Evolutionary conservation across 2,797 vertebrate genomes (phyloP).

Genomic region (Acipenser transmontanus): DNA sequence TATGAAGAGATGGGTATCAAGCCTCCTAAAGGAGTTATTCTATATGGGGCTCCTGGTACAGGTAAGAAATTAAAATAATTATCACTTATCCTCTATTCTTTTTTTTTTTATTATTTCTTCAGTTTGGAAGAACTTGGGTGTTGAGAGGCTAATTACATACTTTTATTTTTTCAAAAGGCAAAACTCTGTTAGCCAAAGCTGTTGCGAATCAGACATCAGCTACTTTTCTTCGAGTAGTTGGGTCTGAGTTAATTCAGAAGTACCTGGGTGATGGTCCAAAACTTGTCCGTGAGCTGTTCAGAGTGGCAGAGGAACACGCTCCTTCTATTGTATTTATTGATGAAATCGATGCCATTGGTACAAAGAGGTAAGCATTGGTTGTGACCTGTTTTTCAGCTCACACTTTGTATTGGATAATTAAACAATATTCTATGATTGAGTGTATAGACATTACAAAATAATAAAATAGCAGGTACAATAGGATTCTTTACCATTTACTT

Average conservation of each 20-base stretch:
- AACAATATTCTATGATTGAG: too few species aligned
- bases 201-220: conserved; percentile 96
- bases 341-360: conserved; percentile 92
- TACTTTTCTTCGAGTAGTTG: conserved; percentile 89
- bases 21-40: conserved; percentile 94
- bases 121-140: neutral
- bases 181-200: conserved; percentile 91
- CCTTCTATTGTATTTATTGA: conserved; percentile 95
- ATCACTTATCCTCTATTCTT: neutral
- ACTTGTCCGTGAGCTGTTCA: conserved; percentile 86
- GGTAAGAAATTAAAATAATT: conserved; percentile 51
- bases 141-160: neutral
- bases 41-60: conserved; percentile 92
- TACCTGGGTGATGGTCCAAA: conserved; percentile 92
- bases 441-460: too few species aligned
- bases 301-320: conserved; percentile 87
- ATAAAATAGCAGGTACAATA: too few species aligned
- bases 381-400: too few species aligned
- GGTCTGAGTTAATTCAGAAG: conserved; percentile 93
- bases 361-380: conserved; percentile 71
- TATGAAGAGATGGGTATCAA: conserved; percentile 99
- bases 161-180: conserved; percentile 58
- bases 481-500: too few species aligned
- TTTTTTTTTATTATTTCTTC: neutral
- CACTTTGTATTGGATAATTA: too few species aligned